phyloP scores from a whole-genome alignment of 92 coral and sea anemone genomes.

The Phenganax marumi region DNA sequence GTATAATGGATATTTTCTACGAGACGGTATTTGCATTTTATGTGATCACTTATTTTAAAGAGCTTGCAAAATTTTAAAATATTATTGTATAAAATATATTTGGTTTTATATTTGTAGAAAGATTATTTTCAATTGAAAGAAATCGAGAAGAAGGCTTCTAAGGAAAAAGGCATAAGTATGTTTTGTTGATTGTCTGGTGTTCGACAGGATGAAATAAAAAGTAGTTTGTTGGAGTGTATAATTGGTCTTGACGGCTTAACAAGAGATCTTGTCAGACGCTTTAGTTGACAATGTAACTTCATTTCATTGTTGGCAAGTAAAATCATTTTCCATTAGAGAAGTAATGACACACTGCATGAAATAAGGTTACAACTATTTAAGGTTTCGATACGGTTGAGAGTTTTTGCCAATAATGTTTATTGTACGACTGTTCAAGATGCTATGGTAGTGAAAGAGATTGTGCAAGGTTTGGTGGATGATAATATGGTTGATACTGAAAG shows the following conservation, averaged over 20 bases:
- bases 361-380: background rate
- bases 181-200: background rate
- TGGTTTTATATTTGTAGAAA: constrained; percentile 55
- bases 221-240: too few species aligned
- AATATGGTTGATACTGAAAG: constrained; percentile 92
- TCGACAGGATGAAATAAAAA: background rate
- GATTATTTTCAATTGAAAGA: constrained; percentile 95
- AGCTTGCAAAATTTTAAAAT: background rate
- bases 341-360: too few species aligned
- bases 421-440: constrained; percentile 58
- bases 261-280: too few species aligned
- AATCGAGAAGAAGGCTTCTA: constrained; percentile 96
- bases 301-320: too few species aligned
- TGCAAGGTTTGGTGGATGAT: constrained; percentile 94
- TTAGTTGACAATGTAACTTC: too few species aligned
- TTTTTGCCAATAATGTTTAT: background rate
- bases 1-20: constrained; percentile 86
- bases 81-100: background rate
- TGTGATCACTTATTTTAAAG: background rate
- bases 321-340: too few species aligned
- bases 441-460: constrained; percentile 94
- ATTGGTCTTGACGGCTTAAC: too few species aligned
- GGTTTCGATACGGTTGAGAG: background rate
- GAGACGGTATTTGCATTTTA: constrained; percentile 65
- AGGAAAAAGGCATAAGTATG: constrained; percentile 99